Conservation (phyloP, 2,797 vertebrate genomes). For the Gymnoscopelus microlampas region DNA sequence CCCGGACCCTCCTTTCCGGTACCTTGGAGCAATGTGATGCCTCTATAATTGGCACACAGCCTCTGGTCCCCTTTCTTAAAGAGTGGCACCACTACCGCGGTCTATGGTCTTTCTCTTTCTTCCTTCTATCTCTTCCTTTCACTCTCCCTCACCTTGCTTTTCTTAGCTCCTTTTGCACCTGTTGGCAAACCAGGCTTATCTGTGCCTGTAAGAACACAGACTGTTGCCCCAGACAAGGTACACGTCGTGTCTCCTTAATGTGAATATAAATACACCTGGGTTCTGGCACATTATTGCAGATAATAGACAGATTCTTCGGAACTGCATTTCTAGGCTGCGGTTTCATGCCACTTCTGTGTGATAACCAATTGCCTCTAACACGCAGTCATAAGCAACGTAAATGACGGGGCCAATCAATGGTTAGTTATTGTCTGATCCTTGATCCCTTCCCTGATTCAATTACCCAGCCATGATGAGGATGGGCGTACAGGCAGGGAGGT, state of each 20-base stretch:
- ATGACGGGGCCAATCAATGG: conserved; percentile 64
- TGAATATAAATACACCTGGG: background rate
- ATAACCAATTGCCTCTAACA: conserved; percentile 12
- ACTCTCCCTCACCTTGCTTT: background rate
- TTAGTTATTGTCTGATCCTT: conserved; percentile 57
- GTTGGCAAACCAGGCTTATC: background rate
- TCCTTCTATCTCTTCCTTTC: background rate
- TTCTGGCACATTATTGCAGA: too few relatives aligned
- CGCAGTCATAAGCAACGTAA: conserved; percentile 33
- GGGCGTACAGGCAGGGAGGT: conserved; percentile 48
- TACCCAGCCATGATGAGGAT: conserved; percentile 72
- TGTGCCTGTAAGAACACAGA: background rate
- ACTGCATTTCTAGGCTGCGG: conserved; percentile 14
- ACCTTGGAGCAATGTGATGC: too few relatives aligned
- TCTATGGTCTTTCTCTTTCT: background rate
- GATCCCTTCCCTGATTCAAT: conserved; percentile 70
- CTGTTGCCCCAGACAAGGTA: background rate
- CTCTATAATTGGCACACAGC: too few relatives aligned
- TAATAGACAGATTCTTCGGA: background rate
- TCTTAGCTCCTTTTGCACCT: background rate
- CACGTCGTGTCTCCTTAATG: background rate
- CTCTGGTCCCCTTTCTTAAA: too few relatives aligned
- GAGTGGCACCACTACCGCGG: too few relatives aligned
- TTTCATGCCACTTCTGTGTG: conserved; percentile 3
- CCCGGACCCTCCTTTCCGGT: too few relatives aligned